phyloP scores from a whole-genome alignment of 2,888 invertebrate species.

The Leptinotarsa tumamoca region DNA sequence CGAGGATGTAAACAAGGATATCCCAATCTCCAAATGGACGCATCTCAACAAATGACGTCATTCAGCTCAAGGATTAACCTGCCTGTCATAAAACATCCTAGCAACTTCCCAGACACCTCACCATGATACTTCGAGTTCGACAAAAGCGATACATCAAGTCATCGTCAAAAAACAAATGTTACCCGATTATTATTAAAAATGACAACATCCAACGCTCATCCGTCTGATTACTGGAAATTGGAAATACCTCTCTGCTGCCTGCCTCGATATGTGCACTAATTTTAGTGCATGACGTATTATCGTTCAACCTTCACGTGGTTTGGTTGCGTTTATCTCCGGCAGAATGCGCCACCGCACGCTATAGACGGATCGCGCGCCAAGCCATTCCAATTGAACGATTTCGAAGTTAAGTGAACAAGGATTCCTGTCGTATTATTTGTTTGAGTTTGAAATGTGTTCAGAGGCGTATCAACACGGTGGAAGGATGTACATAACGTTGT shows the following conservation, averaged over 20 bases:
- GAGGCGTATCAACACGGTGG: background rate
- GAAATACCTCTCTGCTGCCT: background rate
- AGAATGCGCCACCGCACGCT: constrained; percentile 1
- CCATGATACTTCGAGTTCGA: background rate
- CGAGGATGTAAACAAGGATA: background rate
- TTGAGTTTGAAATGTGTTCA: background rate
- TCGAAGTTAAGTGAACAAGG: constrained; percentile 20
- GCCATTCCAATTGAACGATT: constrained; percentile 12
- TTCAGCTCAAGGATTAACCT: background rate
- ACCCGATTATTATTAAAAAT: constrained; percentile 34
- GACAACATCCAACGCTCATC: constrained; percentile 23
- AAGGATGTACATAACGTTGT: no score
- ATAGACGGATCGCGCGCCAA: constrained; percentile 5
- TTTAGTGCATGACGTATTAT: constrained; percentile 40
- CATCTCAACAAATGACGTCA: background rate
- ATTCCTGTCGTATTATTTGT: constrained; percentile 15
- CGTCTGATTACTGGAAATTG: constrained; percentile 41
- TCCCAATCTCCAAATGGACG: background rate
- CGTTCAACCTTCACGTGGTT: constrained; percentile 49
- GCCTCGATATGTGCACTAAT: constrained; percentile 47
- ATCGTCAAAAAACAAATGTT: constrained; percentile 27
- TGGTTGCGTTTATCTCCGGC: constrained; percentile 47
- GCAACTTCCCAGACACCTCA: constrained; percentile 13
- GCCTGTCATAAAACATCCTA: background rate
- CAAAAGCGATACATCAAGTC: constrained; percentile 4